A percentile compares a stretch with the other conserved stretches of the same genome.
Evolutionary conservation across 2,113 vertebrate species (phyloP).

Genomic region (Eurystomus gularis): DNA sequence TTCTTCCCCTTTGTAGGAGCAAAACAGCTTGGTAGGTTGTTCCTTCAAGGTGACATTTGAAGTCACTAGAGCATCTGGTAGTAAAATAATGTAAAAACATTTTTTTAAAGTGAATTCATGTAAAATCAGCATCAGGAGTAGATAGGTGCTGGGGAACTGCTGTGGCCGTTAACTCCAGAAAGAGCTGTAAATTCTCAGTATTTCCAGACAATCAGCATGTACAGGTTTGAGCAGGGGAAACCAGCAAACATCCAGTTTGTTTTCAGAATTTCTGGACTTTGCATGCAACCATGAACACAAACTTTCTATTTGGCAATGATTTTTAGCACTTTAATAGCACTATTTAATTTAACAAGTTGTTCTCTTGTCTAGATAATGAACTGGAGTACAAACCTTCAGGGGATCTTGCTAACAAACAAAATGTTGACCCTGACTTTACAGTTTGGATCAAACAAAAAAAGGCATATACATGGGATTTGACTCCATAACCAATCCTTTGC

Average conservation of each 20-base stretch:
- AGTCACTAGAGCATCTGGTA: not conserved
- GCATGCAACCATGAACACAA: not conserved
- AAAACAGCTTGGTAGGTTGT: not conserved
- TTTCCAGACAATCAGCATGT: not conserved
- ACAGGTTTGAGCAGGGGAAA: not conserved
- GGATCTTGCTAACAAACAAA: not conserved
- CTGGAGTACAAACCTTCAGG: not conserved
- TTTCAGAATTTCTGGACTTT: not conserved
- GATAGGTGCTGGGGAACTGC: not conserved
- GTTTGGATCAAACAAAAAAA: not conserved
- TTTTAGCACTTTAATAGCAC: not conserved
- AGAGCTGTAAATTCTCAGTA: not conserved
- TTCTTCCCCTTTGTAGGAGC: not conserved
- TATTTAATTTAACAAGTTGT: not conserved
- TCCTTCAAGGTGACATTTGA: not conserved
- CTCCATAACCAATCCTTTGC: not conserved
- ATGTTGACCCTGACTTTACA: not conserved
- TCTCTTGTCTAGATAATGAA: not conserved
- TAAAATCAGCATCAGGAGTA: not conserved
- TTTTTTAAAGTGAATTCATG: not conserved
- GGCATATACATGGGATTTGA: not conserved
- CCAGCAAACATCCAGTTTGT: not conserved
- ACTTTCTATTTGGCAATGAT: not conserved
- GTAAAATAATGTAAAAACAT: not conserved
- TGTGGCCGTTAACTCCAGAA: rapidly evolving